Evolutionary conservation across 2,113 vertebrate genomes (phyloP), one percentile per base, ranked within the genome.

Genomic region (Dipodomys merriami): DNA sequence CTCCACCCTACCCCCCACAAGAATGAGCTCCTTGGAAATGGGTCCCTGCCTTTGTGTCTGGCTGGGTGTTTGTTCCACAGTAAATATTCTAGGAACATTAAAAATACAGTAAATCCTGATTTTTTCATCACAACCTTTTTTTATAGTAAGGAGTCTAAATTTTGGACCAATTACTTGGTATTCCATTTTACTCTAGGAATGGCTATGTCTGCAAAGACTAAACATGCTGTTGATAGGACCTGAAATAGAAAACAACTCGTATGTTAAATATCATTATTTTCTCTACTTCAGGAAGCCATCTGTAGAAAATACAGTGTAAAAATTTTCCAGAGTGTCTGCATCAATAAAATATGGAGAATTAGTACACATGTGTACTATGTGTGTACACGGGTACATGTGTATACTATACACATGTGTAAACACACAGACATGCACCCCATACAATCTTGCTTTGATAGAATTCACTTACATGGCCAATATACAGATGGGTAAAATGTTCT

Each of bases 141-240:
- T 74, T 62, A 15, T 30, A 78, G 53, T 27, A 23, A 92, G 53
- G 30, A 77, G 10, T 44, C 12, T 69, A 19, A n/a, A n/a, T 88
- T 93, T 82, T 65, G n/a, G 39, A 88, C 71, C 29, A 83, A 93
- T 35, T 87, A 7, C 12, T 83, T 93, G 39, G 16, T 72, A 35
- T 44, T 44, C 30, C 78, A 46, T 8, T 39, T 76, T 76, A 33
- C 68, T 60, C 20, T 18, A 65, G 60, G 67, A 49, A 49, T 0
- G 65, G 22, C 15, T 86, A 15, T 92, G 6, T 71, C 78, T 89
- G 30, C 81, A 90, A 90, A 74, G 86, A 64, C 23, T 15, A 1
- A 6, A 25, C 2, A 23, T 30, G 18, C 20, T 64, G 4, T 33
- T 29, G 10, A 80, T 12, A 57, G 62, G 4, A 9, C 22, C 64